Percentiles rank a stretch among this genome's conserved stretches.
Conservation (phyloP, 2,888 invertebrate genomes). For the Abrostola triplasia region DNA sequence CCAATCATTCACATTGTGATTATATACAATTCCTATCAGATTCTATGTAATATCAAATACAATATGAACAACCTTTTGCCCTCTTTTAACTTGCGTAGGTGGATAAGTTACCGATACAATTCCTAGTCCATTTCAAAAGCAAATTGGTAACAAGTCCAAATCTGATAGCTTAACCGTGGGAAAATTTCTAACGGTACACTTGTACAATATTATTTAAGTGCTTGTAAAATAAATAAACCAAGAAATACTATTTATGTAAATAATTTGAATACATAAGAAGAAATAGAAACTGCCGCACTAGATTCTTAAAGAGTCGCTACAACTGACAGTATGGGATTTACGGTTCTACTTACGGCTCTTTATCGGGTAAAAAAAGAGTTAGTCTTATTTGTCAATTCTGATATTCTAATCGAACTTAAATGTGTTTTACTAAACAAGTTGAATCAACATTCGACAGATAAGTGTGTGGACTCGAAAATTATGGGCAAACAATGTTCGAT, state of each 20-base stretch:
- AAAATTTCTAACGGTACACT: conserved; percentile 11
- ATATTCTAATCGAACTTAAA: conserved; percentile 60
- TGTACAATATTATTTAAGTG: background rate
- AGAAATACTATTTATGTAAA: conserved; percentile 19
- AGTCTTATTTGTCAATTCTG: conserved; percentile 37
- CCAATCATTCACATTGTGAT: background rate
- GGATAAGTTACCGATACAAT: conserved; percentile 10
- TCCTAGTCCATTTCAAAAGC: conserved; percentile 8
- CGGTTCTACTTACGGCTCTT: conserved; percentile 29
- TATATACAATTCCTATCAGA: background rate
- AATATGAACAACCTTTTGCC: conserved; percentile 7
- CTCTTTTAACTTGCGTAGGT: conserved; percentile 19
- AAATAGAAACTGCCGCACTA: conserved; percentile 12
- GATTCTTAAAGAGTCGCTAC: conserved; percentile 17
- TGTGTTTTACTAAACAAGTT: conserved; percentile 54
- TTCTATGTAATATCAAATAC: background rate
- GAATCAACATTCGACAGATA: conserved; percentile 65
- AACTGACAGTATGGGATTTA: conserved; percentile 23
- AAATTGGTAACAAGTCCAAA: conserved; percentile 20
- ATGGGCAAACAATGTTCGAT: conserved; percentile 70
- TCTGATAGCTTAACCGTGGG: conserved; percentile 23
- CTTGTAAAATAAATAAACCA: conserved; percentile 16
- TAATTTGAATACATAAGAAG: conserved; percentile 13
- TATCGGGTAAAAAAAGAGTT: conserved; percentile 51
- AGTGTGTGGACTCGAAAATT: conserved; percentile 63